Conservation (phyloP, 2,113 vertebrate species). For the Trinectes maculatus region DNA sequence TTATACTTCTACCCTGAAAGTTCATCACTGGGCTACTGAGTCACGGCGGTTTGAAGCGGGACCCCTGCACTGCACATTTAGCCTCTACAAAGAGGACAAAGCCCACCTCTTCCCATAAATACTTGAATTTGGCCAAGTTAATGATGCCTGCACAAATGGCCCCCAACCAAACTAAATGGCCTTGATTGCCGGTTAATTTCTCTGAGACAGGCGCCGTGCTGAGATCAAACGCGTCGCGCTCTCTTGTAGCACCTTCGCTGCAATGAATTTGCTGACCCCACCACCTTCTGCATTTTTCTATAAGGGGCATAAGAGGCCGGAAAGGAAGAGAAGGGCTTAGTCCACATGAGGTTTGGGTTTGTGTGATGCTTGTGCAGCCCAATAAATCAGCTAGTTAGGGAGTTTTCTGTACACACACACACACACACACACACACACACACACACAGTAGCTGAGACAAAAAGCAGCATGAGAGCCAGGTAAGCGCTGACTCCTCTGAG, state of each 20-base stretch:
- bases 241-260: constrained; percentile 75
- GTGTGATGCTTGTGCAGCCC: constrained; percentile 50
- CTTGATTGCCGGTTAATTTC: constrained; percentile 78
- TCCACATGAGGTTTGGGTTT: constrained; percentile 80
- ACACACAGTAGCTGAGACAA: constrained; percentile 51
- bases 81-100: constrained; percentile 76
- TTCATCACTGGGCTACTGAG: constrained; percentile 67
- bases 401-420: constrained; percentile 43
- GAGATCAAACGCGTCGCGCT: constrained; percentile 78
- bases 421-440: constrained; percentile 45
- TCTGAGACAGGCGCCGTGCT: constrained; percentile 72
- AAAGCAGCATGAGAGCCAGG: constrained; percentile 9
- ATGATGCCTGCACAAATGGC: constrained; percentile 77
- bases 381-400: constrained; percentile 73
- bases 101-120: constrained; percentile 72
- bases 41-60: constrained; percentile 62
- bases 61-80: constrained; percentile 68
- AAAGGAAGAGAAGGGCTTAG: constrained; percentile 42
- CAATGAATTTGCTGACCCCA: constrained; percentile 79
- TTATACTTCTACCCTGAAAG: constrained; percentile 66
- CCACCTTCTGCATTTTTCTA: constrained; percentile 71
- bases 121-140: constrained; percentile 74
- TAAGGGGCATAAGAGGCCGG: constrained; percentile 67
- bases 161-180: constrained; percentile 74
- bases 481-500: too few species aligned